Evolutionary conservation across 2,113 vertebrate genomes (phyloP), one percentile per base, ranked within the genome.

Genomic region (Nothoprocta pentlandii): DNA sequence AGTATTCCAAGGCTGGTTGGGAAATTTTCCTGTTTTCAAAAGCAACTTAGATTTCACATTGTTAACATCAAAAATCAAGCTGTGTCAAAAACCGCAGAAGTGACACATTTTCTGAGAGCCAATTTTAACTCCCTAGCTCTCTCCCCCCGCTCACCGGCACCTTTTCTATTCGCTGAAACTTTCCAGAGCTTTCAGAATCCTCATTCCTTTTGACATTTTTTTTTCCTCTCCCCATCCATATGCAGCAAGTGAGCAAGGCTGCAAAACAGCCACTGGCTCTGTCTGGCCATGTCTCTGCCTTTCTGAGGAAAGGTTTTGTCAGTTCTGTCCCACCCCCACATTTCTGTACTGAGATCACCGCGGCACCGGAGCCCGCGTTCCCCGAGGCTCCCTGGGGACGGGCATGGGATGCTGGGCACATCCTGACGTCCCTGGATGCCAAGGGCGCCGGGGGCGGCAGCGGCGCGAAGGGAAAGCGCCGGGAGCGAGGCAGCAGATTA

Each of bases 151-250:
- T 4, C 0, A 2, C 5, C 4, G 1, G 54, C 3, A 6, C 46
- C 1, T 0, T 42, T 68, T 11, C 47, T 16, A 2, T 21, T 42
- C 74, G 5, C 28, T 67, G 7, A 16, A 34, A 12, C 0, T 6
- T 16, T 5, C 36, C 53, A 7, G 20, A 46, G 12, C 32, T 16
- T 17, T 42, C 32, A 2, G 1, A 23, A 66, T 3, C 7, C 13
- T 67, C 2, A 0, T 12, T 34, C 42, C 2, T 6, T 30, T 4
- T 28, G 80, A 16, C 4, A 30, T 30, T 56, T 54, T 53, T 25
- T 56, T 54, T 53, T 25, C 46, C 46, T 7, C 17, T 6, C 46
- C 46, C 46, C 53, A 15, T 54, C 53, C 53, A 30, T 30, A 56
- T 36, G 59, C 3, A 6, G 25, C 3, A 9, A 1, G 0, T 10